phyloP scores from a whole-genome alignment of 2,113 vertebrate species.

The Lepus americanus region DNA sequence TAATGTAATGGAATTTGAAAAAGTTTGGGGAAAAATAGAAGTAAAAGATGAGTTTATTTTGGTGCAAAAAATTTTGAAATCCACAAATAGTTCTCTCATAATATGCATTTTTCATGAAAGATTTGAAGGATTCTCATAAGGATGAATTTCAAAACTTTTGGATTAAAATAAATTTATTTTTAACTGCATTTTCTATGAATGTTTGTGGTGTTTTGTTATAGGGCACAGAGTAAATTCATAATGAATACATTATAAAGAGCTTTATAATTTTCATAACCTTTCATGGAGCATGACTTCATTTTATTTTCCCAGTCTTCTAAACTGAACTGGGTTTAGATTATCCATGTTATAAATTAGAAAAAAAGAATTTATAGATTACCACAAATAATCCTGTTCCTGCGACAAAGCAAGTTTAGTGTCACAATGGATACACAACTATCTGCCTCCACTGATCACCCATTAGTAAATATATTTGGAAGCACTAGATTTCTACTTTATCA shows the following conservation, averaged over 20 bases:
- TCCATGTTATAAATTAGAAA: conserved; percentile 5
- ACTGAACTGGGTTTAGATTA: background rate
- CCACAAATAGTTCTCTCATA: no score
- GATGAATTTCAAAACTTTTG: no score
- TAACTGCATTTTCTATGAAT: no score
- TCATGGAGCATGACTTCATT: background rate
- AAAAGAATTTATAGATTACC: background rate
- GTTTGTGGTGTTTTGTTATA: no score
- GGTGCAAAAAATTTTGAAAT: no score
- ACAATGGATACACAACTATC: background rate
- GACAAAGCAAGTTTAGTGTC: background rate
- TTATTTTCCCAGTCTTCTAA: conserved; percentile 44
- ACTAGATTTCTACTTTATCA: background rate
- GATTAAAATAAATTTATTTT: no score
- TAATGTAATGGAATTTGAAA: background rate
- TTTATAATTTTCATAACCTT: conserved; percentile 36
- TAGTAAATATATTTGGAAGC: background rate
- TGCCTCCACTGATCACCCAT: background rate
- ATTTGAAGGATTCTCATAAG: no score
- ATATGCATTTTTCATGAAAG: no score
- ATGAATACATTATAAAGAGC: background rate
- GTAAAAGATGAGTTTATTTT: no score
- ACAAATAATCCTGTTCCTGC: background rate
- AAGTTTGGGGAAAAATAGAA: no score
- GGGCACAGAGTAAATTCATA: conserved; percentile 15